Evolutionary conservation across 2,113 vertebrate genomes (phyloP), one percentile per base, ranked within the genome.

Genomic region (Anolis sagrei): DNA sequence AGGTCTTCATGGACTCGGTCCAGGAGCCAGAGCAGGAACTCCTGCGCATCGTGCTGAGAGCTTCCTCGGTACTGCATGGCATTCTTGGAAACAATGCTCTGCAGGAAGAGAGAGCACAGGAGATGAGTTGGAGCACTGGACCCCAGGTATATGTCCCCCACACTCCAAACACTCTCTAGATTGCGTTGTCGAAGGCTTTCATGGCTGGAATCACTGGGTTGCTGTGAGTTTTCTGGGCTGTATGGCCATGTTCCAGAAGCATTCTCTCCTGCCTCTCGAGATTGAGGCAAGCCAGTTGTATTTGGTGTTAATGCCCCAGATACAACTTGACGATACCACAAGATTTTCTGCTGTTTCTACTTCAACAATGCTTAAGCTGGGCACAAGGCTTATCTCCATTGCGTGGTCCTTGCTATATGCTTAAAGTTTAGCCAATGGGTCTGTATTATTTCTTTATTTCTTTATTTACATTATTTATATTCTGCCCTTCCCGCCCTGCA

Each of bases 1-100:
- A 99, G 96, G 90, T 99, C 99, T 84, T 99, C 99, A 0, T 99
- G 98, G 2, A 99, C 98, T 90, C 99, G 94, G 95, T 99, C 98
- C 77, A 99, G 95, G 23, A 99, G 97, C 99, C 99, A 99, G 25
- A 99, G 97, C 75, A 99, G 96, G 90, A 99, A 99, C 95, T 99
- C 99, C 93, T 99, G 99, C 0, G 99, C 99, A 2, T 99, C 99
- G 0, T 99, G 99, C 94, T 99, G 99, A 58, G 99, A 96, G 1
- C 97, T 99, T 39, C 99, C 99, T 1, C 98, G 97, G 89, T 99
- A 99, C 91, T 99, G 99, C 81, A 98, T 95, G 5, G 98, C 98
- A 0, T 98, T 99, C 95, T 97, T 98, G 27, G 98, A 97, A 87
- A 99, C 98, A 0, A 97, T 97, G 87, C 97, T 99, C 99, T 99